Base-by-base conservation (phyloP, 2,888 invertebrate species). In the Ecliptopera silaceata region DNA sequence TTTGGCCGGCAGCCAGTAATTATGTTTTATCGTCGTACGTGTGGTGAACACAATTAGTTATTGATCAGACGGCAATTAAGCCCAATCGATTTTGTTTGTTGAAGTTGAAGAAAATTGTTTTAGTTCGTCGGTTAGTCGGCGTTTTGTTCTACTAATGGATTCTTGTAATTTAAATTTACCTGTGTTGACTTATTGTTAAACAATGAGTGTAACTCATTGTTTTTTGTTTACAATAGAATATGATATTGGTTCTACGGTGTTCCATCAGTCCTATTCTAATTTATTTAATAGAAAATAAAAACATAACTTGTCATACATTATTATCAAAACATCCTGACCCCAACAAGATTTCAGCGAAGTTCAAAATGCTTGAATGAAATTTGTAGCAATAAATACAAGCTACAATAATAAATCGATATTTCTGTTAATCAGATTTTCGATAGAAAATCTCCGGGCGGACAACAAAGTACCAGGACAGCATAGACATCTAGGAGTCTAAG, bases 41-140 rank as follows among this genome's bases (percentile, higher is more conserved):
- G 89, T 84, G 86, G 87, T 80, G 86, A 84, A 86, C 86, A 88
- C 90, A 90, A 91, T 91, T 90, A 91, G 88, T 89, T 91, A 90
- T 91, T 91, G 91, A 91, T 90, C 89, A 88, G 82, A 62, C 82
- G 73, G 83, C 90, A 90, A 91, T 90, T 90, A 91, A 88, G 84
- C 77, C 78, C 84, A 87, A 88, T 91, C 89, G 90, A 88, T 90
- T 88, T 84, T 89, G 89, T 88, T 88, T 89, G 88, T 89, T 88
- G 86, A 88, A 91, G 88, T 89, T 87, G 86, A 82, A 87, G 88
- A 82, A 89, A 91, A 91, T 91, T 89, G 90, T 90, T 91, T 91
- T 88, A 84, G 86, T 88, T 86, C 75, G 75, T 77, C 75, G 81
- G 84, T 88, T 87, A 89, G 88, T 86, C 84, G 86, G 70, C 80